phyloP scores from a whole-genome alignment of 2,113 vertebrate species.

The Oophaga pumilio region DNA sequence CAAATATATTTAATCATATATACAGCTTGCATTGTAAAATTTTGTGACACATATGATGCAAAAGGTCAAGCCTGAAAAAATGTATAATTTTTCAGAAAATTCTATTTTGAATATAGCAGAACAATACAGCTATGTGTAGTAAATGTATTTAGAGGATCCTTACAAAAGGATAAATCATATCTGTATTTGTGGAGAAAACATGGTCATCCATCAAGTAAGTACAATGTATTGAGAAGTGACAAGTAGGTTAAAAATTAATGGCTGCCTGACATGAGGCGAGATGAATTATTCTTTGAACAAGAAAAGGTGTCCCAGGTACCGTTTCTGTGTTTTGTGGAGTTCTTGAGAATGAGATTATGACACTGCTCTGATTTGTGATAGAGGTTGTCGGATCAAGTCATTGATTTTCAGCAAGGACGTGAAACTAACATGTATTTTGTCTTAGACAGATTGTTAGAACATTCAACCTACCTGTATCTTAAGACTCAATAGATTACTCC shows the following conservation, averaged over 20 bases:
- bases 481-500: too few relatives aligned
- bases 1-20: too few relatives aligned
- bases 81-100: not conserved
- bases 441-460: too few relatives aligned
- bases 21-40: too few relatives aligned
- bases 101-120: not conserved
- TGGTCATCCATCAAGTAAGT: constrained; percentile 8
- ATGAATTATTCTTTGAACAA: not conserved
- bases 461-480: too few relatives aligned
- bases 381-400: not conserved
- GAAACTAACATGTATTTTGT: too few relatives aligned
- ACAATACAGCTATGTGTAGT: not conserved
- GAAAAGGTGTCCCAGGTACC: not conserved
- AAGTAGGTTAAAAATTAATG: not conserved
- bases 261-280: not conserved
- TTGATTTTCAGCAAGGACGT: not conserved
- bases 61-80: too few relatives aligned
- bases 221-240: constrained; percentile 1
- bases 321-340: not conserved
- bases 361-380: not conserved
- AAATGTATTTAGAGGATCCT: not conserved
- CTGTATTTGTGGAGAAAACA: not conserved
- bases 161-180: not conserved
- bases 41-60: too few relatives aligned
- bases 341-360: not conserved